phyloP scores from a whole-genome alignment of 2,113 vertebrate genomes.

The Seriola quinqueradiata region DNA sequence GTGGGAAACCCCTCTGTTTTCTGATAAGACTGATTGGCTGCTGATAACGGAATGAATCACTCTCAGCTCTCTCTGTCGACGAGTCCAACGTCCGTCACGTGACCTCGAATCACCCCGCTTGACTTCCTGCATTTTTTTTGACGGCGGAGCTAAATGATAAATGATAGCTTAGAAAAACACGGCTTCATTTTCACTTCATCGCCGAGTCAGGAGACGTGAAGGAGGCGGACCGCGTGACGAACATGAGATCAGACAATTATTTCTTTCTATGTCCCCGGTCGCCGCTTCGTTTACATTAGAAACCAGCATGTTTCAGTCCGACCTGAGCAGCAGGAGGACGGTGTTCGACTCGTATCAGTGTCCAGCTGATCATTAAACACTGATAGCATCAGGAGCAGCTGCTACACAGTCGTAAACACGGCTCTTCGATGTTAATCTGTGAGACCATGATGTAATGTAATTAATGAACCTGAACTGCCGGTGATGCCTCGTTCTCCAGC shows the following conservation, averaged over 20 bases:
- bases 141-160: constrained; percentile 38
- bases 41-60: constrained; percentile 71
- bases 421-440: too few relatives aligned
- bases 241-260: too few relatives aligned
- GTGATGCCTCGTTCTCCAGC: not conserved
- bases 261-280: too few relatives aligned
- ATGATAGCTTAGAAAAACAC: constrained; percentile 45
- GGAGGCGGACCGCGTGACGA: not conserved
- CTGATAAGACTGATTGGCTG: constrained; percentile 76
- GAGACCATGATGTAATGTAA: not conserved
- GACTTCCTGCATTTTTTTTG: constrained; percentile 16
- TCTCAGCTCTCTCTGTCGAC: constrained; percentile 38
- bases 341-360: too few relatives aligned
- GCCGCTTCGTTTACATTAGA: too few relatives aligned
- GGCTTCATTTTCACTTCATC: constrained; percentile 34
- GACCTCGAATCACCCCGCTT: constrained; percentile 30
- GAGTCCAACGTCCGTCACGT: constrained; percentile 56
- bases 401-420: too few relatives aligned
- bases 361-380: too few relatives aligned
- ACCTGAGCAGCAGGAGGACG: too few relatives aligned
- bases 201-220: not conserved
- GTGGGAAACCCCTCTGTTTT: constrained; percentile 71
- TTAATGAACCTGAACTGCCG: not conserved
- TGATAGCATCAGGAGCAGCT: too few relatives aligned
- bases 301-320: too few relatives aligned